Conservation (phyloP, 2,888 invertebrate genomes). For the Troilus luridus region DNA sequence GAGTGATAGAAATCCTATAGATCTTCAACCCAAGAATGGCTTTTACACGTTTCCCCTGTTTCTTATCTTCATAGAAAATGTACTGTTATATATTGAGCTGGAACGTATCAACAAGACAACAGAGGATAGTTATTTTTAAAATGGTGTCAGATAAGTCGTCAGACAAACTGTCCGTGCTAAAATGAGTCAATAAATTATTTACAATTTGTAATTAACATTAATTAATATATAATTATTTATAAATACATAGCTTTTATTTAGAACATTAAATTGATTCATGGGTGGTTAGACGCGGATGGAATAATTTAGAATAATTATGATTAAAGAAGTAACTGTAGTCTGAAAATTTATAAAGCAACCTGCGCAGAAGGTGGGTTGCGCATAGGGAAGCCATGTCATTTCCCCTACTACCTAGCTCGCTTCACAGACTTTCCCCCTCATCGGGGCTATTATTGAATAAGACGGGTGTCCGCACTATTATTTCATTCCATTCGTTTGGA, state of each 20-base stretch:
- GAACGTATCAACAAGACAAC: not conserved
- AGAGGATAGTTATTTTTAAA: not conserved
- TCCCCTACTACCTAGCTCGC: too few species aligned
- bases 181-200: conserved; percentile 4
- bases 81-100: not conserved
- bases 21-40: not conserved
- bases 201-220: too few species aligned
- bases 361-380: too few species aligned
- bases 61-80: not conserved
- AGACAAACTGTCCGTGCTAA: not conserved
- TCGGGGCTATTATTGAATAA: too few species aligned
- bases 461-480: too few species aligned
- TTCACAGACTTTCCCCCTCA: too few species aligned
- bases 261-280: not conserved
- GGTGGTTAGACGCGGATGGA: too few species aligned
- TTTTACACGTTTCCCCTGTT: not conserved
- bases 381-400: too few species aligned
- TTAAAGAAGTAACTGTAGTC: too few species aligned
- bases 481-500: too few species aligned
- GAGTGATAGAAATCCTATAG: not conserved
- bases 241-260: not conserved
- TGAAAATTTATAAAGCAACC: too few species aligned
- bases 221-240: not conserved
- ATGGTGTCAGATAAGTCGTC: not conserved
- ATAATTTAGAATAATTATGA: too few species aligned